Evolutionary conservation across 2,888 invertebrate species (phyloP).

Genomic region (Conomelus anceps): DNA sequence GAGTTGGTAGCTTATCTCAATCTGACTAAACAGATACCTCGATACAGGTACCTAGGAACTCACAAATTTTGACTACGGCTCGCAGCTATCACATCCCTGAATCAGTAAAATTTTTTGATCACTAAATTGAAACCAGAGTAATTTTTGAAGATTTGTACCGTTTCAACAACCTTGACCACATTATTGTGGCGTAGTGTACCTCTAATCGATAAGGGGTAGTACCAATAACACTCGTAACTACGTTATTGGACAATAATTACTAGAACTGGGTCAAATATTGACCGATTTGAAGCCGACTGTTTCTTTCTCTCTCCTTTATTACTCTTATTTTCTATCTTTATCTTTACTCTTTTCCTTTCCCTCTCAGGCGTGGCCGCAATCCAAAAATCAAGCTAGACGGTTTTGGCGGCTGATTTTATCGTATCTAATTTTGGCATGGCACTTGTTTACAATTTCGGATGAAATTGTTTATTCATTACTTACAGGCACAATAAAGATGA

Average conservation of each 20-base stretch:
- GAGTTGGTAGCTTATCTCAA: too few relatives aligned
- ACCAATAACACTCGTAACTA: not conserved
- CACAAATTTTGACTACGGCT: too few relatives aligned
- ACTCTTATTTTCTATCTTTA: too few relatives aligned
- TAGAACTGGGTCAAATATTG: not conserved
- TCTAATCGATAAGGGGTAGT: not conserved
- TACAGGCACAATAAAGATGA: not conserved
- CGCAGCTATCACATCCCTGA: too few relatives aligned
- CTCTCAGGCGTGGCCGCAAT: not conserved
- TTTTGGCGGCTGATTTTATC: not conserved
- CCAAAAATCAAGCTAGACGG: not conserved
- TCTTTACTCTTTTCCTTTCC: not conserved
- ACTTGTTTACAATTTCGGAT: not conserved
- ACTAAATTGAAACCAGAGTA: too few relatives aligned
- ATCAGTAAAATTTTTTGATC: too few relatives aligned
- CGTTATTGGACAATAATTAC: not conserved
- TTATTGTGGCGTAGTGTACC: not conserved
- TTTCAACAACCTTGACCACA: not conserved
- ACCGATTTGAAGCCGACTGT: not conserved
- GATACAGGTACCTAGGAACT: too few relatives aligned
- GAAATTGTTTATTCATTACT: not conserved
- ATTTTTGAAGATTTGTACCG: too few relatives aligned
- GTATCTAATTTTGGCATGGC: not conserved
- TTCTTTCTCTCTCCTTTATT: too few relatives aligned
- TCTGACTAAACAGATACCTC: too few relatives aligned